Base-by-base conservation (phyloP, 2,888 invertebrate species). In the Drosophila lutescens region DNA sequence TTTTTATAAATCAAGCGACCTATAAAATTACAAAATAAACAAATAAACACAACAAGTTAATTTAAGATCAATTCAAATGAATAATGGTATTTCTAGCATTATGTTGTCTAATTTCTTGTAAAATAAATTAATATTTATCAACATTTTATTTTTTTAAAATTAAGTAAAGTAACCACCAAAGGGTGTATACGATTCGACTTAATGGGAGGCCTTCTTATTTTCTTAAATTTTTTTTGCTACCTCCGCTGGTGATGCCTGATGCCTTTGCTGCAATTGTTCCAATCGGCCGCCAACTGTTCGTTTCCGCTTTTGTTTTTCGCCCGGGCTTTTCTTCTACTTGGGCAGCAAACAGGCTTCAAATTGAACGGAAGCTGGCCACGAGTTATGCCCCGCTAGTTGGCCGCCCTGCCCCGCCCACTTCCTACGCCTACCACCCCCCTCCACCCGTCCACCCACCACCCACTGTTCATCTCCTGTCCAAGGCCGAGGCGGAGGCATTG, bases 301-400 rank as follows among this genome's bases (percentile, higher is more conserved):
- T 73, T 83, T 83, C 86, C 82, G 86, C 72, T 69, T 79, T 86
- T 83, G 82, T 86, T 86, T 83, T 82, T 80, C 77, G 74, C 63
- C 57, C 54, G 72, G 69, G 71, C 71, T 74, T 70, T 85, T 69
- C 83, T 76, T 86, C 74, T 75, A 69, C 80, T 78, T 79, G 75
- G 80, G 77, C 80, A 77, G 76, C 82, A 86, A 86, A 84, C 87
- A 84, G 85, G 82, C 84, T 86, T 86, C 84, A 84, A 84, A 86
- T 84, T 84, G 85, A 86, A 84, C 87, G 84, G 84, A 84, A 84
- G 80, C 85, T 56, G 47, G 78, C 72, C 77, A 80, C 84, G 80
- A 86, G 83, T 74, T 83, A 83, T 83, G 80, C 79, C 56, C 78
- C 74, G 57, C 78, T 70, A 67, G 56, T 68, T 55, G 68, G 71